phyloP scores from a whole-genome alignment of 35 echinoderm and acorn worm genomes.

The Ophiothrix spiculata region DNA sequence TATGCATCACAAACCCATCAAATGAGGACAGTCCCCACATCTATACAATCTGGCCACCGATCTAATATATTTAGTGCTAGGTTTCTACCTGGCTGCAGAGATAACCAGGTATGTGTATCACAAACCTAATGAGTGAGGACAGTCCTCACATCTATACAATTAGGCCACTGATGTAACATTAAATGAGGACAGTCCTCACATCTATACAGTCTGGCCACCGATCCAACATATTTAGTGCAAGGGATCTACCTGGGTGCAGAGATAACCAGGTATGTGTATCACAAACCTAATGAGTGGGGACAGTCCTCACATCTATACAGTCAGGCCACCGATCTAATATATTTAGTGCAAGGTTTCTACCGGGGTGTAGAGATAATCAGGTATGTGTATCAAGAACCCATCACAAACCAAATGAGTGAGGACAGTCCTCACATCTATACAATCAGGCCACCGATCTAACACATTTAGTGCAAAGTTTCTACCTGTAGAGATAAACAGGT shows the following conservation, averaged over 20 bases:
- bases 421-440: no score
- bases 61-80: conserved; percentile 98
- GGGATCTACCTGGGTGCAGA: conserved; percentile 60
- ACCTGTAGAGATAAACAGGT: no score
- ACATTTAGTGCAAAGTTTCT: no score
- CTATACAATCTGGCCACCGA: conserved; percentile 73
- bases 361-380: conserved; percentile 57
- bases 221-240: conserved; percentile 97
- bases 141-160: no score
- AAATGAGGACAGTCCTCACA: neutral
- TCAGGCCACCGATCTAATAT: conserved; percentile 95
- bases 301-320: conserved; percentile 40
- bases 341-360: conserved; percentile 93
- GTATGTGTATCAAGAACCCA: no score
- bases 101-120: conserved; percentile 67
- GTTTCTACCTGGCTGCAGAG: conserved; percentile 63
- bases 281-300: no score
- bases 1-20: conserved; percentile 67
- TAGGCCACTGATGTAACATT: neutral
- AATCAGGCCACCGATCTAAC: no score
- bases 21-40: conserved; percentile 43
- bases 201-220: conserved; percentile 73
- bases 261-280: conserved; percentile 67
- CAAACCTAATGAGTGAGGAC: no score
- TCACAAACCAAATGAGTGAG: no score